Evolutionary conservation across 1,140 invertebrate species (phyloP).

Genomic region (Pachyrhynchus sulphureomaculatus): DNA sequence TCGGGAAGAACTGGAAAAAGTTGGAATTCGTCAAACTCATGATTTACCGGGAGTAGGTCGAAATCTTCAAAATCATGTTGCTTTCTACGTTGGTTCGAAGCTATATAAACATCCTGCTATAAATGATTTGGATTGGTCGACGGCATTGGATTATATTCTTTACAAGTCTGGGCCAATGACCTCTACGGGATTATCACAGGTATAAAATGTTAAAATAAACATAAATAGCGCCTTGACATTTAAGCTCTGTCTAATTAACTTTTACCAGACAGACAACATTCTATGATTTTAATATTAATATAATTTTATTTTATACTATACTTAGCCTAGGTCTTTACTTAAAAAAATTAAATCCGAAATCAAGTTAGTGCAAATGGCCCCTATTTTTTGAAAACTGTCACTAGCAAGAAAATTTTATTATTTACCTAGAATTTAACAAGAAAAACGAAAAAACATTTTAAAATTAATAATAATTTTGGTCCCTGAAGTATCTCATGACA

Average conservation of each 20-base stretch:
- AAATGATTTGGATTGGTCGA: conserved; percentile 63
- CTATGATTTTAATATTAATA: neutral
- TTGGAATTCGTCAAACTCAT: conserved; percentile 56
- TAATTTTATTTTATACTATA: too few species aligned
- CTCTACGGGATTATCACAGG: conserved; percentile 54
- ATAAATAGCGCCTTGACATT: too few species aligned
- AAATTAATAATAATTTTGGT: too few species aligned
- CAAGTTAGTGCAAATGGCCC: too few species aligned
- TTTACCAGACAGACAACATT: neutral
- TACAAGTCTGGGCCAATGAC: conserved; percentile 62
- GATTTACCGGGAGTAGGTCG: conserved; percentile 75
- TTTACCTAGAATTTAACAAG: too few species aligned
- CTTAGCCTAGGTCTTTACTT: too few species aligned
- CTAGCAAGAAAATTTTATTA: too few species aligned
- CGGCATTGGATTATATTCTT: conserved; percentile 61
- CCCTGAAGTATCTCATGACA: too few species aligned
- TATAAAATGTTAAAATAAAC: neutral
- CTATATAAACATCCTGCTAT: conserved; percentile 57
- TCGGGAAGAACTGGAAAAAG: conserved; percentile 53
- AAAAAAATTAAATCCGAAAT: too few species aligned
- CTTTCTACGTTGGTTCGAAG: conserved; percentile 56
- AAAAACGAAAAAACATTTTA: too few species aligned
- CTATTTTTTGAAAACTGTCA: too few species aligned
- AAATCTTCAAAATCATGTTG: conserved; percentile 74
- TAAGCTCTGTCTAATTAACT: neutral